These are phyloP conservation scores for Eumeta japonica DNA, from an alignment of 1,140 invertebrate species.

Conservation along the genomic window DNA sequence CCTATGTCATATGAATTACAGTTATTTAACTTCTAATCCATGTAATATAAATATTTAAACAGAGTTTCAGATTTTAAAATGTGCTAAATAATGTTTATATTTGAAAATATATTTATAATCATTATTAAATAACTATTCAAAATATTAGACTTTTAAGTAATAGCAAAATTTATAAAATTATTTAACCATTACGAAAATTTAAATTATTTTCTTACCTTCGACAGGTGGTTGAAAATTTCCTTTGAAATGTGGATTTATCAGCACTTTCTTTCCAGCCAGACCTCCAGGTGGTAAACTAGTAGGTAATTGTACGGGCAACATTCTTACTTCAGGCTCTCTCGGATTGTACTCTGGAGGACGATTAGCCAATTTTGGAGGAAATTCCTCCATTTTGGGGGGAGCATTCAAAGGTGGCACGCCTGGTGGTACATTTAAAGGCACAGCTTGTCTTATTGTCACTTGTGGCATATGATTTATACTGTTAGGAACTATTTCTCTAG, in stretches of 20 bases:
- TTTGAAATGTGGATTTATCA: slow-evolving; percentile 50
- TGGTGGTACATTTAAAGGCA: too few species aligned
- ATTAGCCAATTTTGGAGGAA: slow-evolving; percentile 11
- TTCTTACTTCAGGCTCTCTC: slow-evolving; percentile 37
- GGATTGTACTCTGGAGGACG: slow-evolving; percentile 2
- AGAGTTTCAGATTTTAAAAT: too few species aligned
- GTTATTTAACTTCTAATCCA: too few species aligned
- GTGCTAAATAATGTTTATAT: too few species aligned
- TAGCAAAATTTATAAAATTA: too few species aligned
- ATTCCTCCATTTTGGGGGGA: slow-evolving; percentile 6
- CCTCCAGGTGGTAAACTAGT: slow-evolving; percentile 30
- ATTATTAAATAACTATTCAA: too few species aligned
- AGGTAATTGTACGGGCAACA: slow-evolving; percentile 38
- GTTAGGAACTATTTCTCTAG: slow-evolving; percentile 22
- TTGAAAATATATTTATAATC: too few species aligned
- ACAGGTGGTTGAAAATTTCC: slow-evolving; percentile 43
- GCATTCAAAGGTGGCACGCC: slow-evolving; percentile 9
- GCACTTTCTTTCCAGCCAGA: slow-evolving; percentile 41
- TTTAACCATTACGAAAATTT: too few species aligned
- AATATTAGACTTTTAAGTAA: too few species aligned
- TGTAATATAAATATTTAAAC: too few species aligned
- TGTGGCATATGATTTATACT: slow-evolving; percentile 25
- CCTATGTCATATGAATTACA: slow-evolving; percentile 25
- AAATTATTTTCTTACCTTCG: slow-evolving; percentile 40
- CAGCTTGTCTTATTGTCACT: slow-evolving; percentile 27